Evolutionary conservation across 2,113 vertebrate species (phyloP), one percentile per base, ranked within the genome.

Genomic region (Rhadina sibilatrix): DNA sequence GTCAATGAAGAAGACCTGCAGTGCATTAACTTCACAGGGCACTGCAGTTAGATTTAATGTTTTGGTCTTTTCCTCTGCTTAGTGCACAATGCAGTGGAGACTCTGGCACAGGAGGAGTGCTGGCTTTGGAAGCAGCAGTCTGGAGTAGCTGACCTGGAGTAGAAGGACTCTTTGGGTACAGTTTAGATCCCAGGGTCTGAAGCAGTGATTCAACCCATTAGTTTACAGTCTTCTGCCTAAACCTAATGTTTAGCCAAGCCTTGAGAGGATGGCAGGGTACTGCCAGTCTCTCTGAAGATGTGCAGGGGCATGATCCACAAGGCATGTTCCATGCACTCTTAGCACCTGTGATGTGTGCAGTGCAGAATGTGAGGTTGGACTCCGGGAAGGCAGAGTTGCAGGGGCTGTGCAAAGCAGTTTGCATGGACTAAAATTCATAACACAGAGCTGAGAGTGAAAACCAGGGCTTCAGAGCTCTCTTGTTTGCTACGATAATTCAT

Each of bases 221-320:
- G 4, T 76, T 89, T 86, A 31, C 37, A 90, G 18, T 25, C 17
- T 70, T 63, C 38, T 80, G 35, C 63, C 49, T 72, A 77, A 77
- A 77, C 22, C 33, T 69, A 23, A 15, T 30, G 35, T 11, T 59
- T 50, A 79, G 38, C 30, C 3, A 15, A 76, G 31, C 31, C 38
- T 80, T 17, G 13, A 71, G 71, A 86, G 14, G 35, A 30, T 33
- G 63, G 11, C 50, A 70, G 10, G 60, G n/a, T 56, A 10, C 42
- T 82, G 54, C 50, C 68, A 46, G 35, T 33, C 13, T 64, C 16
- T 82, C 38, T 37, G 33, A 52, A 82, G 37, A 57, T 0, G 0
- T n/a, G 14, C 37, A 63, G 20, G 9, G 35, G 3, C 42, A 38
- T 0, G 0, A 33, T 31, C 17, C 33, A 40, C 0, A 0, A 35